phyloP scores from a whole-genome alignment of 2,888 invertebrate species.

The Craniophora ligustri region DNA sequence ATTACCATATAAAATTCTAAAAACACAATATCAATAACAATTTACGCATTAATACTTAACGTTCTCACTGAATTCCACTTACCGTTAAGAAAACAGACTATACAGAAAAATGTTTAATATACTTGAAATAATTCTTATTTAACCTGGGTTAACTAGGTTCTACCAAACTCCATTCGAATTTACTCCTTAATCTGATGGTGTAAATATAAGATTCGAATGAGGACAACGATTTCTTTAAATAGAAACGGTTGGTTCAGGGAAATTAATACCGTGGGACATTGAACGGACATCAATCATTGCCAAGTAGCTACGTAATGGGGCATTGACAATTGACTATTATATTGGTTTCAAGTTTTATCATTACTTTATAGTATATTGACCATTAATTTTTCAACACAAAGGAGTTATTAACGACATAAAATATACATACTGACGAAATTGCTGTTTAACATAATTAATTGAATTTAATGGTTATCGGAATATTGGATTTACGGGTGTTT shows the following conservation, averaged over 20 bases:
- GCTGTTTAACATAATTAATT: slow-evolving; percentile 30
- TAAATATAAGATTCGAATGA: slow-evolving; percentile 21
- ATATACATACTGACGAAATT: slow-evolving; percentile 17
- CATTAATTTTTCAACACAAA: slow-evolving; percentile 41
- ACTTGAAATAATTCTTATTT: slow-evolving; percentile 33
- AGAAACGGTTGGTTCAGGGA: slow-evolving; percentile 29
- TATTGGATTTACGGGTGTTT: slow-evolving; percentile 13
- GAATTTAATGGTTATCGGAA: slow-evolving; percentile 21
- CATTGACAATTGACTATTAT: slow-evolving; percentile 56
- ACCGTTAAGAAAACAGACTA: slow-evolving; percentile 23
- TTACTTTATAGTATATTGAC: slow-evolving; percentile 34
- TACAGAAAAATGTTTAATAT: slow-evolving; percentile 38
- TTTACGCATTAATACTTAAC: slow-evolving; percentile 47
- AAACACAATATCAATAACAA: slow-evolving; percentile 42
- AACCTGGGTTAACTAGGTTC: slow-evolving; percentile 11
- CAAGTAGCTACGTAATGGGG: slow-evolving; percentile 45
- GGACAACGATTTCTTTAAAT: slow-evolving; percentile 21
- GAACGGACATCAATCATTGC: slow-evolving; percentile 51
- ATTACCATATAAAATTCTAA: slow-evolving; percentile 29
- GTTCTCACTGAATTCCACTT: slow-evolving; percentile 44
- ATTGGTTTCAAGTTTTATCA: slow-evolving; percentile 48
- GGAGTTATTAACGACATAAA: slow-evolving; percentile 34
- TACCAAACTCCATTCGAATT: slow-evolving; percentile 1
- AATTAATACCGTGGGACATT: slow-evolving; percentile 47
- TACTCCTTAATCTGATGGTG: background rate